Percentiles rank a stretch among this genome's conserved stretches.
Conservation (phyloP, 2,113 vertebrate species). For the Apteryx mantelli region DNA sequence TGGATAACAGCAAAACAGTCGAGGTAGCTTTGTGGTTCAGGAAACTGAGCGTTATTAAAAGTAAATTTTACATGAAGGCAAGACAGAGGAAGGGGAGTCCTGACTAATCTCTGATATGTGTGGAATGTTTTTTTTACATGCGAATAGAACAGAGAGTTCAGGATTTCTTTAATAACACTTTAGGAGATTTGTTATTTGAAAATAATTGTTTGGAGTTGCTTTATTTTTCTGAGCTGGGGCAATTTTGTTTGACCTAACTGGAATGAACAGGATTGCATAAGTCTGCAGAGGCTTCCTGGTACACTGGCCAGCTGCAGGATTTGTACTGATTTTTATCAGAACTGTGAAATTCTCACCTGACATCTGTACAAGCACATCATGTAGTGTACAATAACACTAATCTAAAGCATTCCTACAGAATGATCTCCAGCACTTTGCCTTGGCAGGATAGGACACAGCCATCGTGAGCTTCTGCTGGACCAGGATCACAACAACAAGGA, state of each 20-base stretch:
- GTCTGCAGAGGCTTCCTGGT: slow-evolving; percentile 31
- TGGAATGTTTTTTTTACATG: slow-evolving; percentile 57
- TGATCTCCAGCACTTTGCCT: neutral
- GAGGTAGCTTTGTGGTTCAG: slow-evolving; percentile 35
- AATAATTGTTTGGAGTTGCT: slow-evolving; percentile 18
- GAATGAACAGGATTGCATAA: slow-evolving; percentile 40
- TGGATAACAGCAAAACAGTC: slow-evolving; percentile 42
- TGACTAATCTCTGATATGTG: slow-evolving; percentile 49
- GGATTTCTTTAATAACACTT: slow-evolving; percentile 30
- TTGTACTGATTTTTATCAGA: slow-evolving; percentile 24
- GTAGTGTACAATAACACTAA: neutral
- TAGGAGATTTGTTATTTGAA: slow-evolving; percentile 25
- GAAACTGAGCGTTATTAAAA: slow-evolving; percentile 62
- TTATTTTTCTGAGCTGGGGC: neutral
- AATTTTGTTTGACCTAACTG: slow-evolving; percentile 2
- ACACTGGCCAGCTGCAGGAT: slow-evolving; percentile 5
- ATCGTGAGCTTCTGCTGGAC: neutral
- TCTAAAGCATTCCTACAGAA: neutral
- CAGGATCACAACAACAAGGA: neutral
- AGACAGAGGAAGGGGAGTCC: neutral
- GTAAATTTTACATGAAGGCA: slow-evolving; percentile 54
- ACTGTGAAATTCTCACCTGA: slow-evolving; percentile 43
- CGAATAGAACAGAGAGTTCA: slow-evolving; percentile 43
- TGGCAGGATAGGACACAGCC: neutral
- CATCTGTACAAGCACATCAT: neutral